Base-by-base conservation (phyloP, 2,888 invertebrate species). In the Eupeodes luniger region DNA sequence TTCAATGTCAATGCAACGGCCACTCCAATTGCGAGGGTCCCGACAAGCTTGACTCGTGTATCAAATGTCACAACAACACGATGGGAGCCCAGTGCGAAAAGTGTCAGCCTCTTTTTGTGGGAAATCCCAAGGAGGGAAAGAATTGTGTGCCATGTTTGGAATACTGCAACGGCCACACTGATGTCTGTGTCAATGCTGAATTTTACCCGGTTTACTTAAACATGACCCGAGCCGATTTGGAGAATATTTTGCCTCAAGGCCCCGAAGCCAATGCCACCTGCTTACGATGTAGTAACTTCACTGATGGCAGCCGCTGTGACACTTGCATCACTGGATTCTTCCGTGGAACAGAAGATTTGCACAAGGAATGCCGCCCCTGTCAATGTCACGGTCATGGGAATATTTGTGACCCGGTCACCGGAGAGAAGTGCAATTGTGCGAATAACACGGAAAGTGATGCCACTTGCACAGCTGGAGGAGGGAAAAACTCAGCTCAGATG, bases 361-460 rank as follows among this genome's bases (percentile, higher is more conserved):
- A 96, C 47, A 96, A 96, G 81, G 94, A 96, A 4, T 98, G 98
- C 92, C 94, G 97, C 89, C 96, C 96, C 93, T 97, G 99, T 92
- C 97, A 98, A 92, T 99, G 99, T 92, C 98, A 98, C 92, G 98
- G 98, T 0, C 99, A 99, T 94, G 98, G 98, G 62, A 97, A 97
- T 92, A 96, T 96, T 5, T 99, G 99, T 92, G 97, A 98, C 94
- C 96, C 97, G 5, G 96, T 98, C 11, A 97, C 98, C 0, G 99
- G 99, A 5, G 97, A 97, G 92, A 97, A 98, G 91, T 99, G 99
- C 93, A 97, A 98, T 93, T 99, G 99, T 92, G 96, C 97, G 90
- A 99, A 99, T 94, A 99, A 99, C 93, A 99, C 99, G 0, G 98
- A 98, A 93, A 97, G 96, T 91, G 97, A 98, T 94, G 94, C 96